Evolutionary conservation across 2,888 invertebrate species (phyloP).

Genomic region (Amitus sp.): DNA sequence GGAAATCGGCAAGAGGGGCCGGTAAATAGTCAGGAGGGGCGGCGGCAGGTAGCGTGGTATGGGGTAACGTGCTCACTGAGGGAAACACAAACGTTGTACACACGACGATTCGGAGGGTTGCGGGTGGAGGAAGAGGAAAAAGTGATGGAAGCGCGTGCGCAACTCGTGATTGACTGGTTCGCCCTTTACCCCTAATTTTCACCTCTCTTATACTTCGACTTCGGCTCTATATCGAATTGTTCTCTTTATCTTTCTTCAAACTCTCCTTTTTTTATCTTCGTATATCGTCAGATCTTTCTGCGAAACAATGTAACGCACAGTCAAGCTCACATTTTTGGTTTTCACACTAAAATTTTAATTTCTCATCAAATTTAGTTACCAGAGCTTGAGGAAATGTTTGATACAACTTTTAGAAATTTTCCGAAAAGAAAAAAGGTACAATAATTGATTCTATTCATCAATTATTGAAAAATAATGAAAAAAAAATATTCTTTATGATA

Average conservation of each 20-base stretch:
- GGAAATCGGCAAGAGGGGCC: constrained; percentile 63
- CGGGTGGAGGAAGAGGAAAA: constrained; percentile 24
- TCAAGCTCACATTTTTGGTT: constrained; percentile 37
- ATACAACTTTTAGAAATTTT: too few species aligned
- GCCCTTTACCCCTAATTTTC: constrained; percentile 44
- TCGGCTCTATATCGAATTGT: constrained; percentile 31
- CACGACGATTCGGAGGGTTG: constrained; percentile 31
- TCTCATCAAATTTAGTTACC: too few species aligned
- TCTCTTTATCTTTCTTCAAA: constrained; percentile 30
- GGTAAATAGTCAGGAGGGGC: constrained; percentile 66
- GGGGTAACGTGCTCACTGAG: constrained; percentile 61
- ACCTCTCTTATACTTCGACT: constrained; percentile 29
- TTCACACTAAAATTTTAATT: constrained; percentile 34
- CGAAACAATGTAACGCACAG: constrained; percentile 43
- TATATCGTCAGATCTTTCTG: constrained; percentile 37
- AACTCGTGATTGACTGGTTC: constrained; percentile 66
- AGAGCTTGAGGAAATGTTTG: too few species aligned
- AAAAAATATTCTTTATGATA: too few species aligned
- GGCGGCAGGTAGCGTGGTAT: constrained; percentile 60
- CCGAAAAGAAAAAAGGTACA: too few species aligned
- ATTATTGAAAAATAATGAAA: too few species aligned
- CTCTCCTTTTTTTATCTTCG: constrained; percentile 27
- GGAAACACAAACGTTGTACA: constrained; percentile 55
- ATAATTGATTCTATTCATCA: too few species aligned
- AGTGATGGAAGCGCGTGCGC: constrained; percentile 58